A percentile compares a stretch with the other conserved stretches of the same genome.
phyloP scores from a whole-genome alignment of 2,888 invertebrate genomes.

The Eulithis prunata region DNA sequence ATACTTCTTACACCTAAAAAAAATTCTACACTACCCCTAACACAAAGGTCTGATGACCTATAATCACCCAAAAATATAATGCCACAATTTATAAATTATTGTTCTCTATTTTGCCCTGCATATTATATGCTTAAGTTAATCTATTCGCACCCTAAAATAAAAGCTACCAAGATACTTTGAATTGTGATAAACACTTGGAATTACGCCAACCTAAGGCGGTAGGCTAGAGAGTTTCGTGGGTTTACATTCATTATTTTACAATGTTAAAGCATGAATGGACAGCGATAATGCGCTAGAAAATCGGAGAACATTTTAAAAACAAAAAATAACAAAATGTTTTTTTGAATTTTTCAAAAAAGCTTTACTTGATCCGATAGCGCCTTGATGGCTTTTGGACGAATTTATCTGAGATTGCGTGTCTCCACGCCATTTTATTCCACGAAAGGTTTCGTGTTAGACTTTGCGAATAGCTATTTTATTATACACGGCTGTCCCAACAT shows the following conservation, averaged over 20 bases:
- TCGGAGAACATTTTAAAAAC: neutral
- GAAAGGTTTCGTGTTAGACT: slow-evolving; percentile 18
- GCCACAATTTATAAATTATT: slow-evolving; percentile 1
- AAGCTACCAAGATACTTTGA: slow-evolving; percentile 5
- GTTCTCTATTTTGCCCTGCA: neutral
- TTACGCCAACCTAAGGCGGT: slow-evolving; percentile 1
- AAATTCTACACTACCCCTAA: too few relatives aligned
- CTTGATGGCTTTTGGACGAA: slow-evolving; percentile 11
- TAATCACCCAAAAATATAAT: neutral
- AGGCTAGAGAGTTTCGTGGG: slow-evolving; percentile 27
- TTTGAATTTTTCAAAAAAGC: slow-evolving; percentile 5
- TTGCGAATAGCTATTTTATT: slow-evolving; percentile 19
- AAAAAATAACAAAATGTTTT: slow-evolving; percentile 2
- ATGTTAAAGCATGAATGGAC: slow-evolving; percentile 11
- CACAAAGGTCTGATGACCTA: neutral
- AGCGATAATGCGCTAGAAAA: slow-evolving; percentile 9
- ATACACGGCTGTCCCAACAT: slow-evolving; percentile 8
- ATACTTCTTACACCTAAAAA: too few relatives aligned
- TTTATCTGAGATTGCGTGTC: slow-evolving; percentile 24
- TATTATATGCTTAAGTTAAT: neutral
- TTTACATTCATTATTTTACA: slow-evolving; percentile 18
- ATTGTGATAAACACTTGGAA: neutral
- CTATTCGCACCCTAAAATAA: slow-evolving; percentile 1
- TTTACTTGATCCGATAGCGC: slow-evolving; percentile 5
- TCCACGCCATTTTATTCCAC: slow-evolving; percentile 12